A percentile compares a stretch with the other conserved stretches of the same genome.
phyloP scores from a whole-genome alignment of 2,888 invertebrate species.

The Pollenia angustigena region DNA sequence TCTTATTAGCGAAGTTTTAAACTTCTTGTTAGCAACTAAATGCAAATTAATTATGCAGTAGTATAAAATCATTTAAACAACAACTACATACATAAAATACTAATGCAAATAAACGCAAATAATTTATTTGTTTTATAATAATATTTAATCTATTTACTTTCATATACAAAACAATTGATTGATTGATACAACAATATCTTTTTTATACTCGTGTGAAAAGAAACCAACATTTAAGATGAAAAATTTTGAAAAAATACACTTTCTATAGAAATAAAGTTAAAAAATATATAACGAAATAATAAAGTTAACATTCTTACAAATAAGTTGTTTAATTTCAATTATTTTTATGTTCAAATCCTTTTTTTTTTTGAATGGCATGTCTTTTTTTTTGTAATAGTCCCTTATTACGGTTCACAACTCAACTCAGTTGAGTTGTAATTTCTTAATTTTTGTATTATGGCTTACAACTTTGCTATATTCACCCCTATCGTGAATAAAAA shows the following conservation, averaged over 20 bases:
- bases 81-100: constrained; percentile 32
- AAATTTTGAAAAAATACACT: constrained; percentile 27
- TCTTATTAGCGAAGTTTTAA: constrained; percentile 65
- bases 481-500: too few species aligned
- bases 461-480: too few species aligned
- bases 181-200: constrained; percentile 13
- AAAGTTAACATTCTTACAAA: constrained; percentile 54
- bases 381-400: too few species aligned
- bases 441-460: too few species aligned
- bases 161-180: constrained; percentile 27
- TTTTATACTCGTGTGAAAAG: constrained; percentile 46
- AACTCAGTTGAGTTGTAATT: too few species aligned
- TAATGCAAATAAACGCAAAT: constrained; percentile 28
- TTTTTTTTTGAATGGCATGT: too few species aligned
- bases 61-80: constrained; percentile 25
- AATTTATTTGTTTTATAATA: constrained; percentile 52
- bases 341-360: too few species aligned
- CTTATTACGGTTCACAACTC: too few species aligned
- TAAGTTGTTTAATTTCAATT: not conserved
- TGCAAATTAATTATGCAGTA: constrained; percentile 32
- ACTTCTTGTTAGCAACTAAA: constrained; percentile 65
- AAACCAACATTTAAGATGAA: constrained; percentile 12
- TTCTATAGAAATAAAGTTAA: constrained; percentile 16
- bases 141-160: constrained; percentile 56
- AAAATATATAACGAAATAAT: constrained; percentile 41